Percentiles rank a stretch among this genome's conserved stretches.
These are phyloP conservation scores for Synanthedon tipuliformis DNA, from an alignment of 2,888 invertebrate species.

Conservation along the genomic window DNA sequence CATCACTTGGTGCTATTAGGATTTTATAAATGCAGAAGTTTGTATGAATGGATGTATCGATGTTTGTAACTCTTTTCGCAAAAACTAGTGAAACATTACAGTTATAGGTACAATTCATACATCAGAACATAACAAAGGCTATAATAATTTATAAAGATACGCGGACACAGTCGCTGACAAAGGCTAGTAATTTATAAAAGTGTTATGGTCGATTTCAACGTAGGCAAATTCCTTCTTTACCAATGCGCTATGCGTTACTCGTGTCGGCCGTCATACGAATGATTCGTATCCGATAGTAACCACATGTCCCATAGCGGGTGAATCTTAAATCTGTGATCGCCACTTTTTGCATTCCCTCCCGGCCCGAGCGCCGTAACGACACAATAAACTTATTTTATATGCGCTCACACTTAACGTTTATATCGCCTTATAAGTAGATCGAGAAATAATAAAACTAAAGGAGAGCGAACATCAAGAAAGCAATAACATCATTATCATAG, in stretches of 20 bases:
- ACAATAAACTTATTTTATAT: conserved; percentile 67
- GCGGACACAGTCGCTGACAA: too few species aligned
- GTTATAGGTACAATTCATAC: too few species aligned
- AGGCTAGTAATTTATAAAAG: too few species aligned
- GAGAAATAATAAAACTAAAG: conserved; percentile 69
- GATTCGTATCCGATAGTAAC: conserved; percentile 29
- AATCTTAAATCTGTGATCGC: conserved; percentile 59
- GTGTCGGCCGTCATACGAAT: neutral
- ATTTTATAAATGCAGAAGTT: too few species aligned
- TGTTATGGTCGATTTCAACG: too few species aligned
- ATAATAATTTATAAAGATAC: too few species aligned
- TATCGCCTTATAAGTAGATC: conserved; percentile 69
- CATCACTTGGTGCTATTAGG: too few species aligned
- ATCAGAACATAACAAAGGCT: too few species aligned
- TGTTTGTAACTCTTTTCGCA: too few species aligned
- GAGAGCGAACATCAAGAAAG: conserved; percentile 66
- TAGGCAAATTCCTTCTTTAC: neutral
- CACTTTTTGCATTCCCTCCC: conserved; percentile 57
- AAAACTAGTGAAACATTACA: too few species aligned
- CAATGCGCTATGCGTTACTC: neutral
- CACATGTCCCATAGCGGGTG: conserved; percentile 29
- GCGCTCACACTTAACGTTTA: conserved; percentile 65
- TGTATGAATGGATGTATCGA: too few species aligned
- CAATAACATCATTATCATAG: conserved; percentile 72
- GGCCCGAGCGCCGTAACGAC: conserved; percentile 45